A percentile compares a stretch with the other conserved stretches of the same genome.
These are phyloP conservation scores for Zelostemma sp. DNA, from an alignment of 1,140 invertebrate species.

Conservation along the genomic window DNA sequence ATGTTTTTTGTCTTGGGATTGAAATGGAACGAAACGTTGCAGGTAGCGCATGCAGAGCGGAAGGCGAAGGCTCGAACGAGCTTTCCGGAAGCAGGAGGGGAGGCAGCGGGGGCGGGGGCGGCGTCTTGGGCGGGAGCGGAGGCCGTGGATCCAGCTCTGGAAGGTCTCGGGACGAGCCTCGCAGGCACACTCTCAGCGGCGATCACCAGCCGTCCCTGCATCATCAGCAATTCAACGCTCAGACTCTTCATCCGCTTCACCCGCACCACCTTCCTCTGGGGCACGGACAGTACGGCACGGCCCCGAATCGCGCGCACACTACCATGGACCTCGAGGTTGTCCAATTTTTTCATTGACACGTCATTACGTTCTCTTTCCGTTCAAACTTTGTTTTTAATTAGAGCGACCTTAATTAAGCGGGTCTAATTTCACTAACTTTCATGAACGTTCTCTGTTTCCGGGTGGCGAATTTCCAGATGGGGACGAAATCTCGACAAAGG, in stretches of 20 bases:
- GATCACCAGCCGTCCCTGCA: conserved; percentile 72
- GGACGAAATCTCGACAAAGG: conserved; percentile 71
- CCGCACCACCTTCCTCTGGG: conserved; percentile 70
- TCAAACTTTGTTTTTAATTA: no score
- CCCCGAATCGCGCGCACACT: conserved; percentile 67
- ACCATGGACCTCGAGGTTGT: conserved; percentile 80
- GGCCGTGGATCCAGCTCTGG: conserved; percentile 66
- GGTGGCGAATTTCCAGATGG: conserved; percentile 69
- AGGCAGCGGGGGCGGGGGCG: conserved; percentile 47
- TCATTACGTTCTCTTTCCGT: no score
- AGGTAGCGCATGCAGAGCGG: conserved; percentile 63
- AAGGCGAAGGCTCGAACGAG: conserved; percentile 65
- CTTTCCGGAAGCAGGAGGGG: conserved; percentile 54
- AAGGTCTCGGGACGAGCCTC: conserved; percentile 75
- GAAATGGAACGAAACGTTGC: conserved; percentile 14
- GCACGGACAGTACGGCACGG: conserved; percentile 71
- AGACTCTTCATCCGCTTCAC: conserved; percentile 72
- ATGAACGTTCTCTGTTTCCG: no score
- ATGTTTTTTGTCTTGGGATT: background rate
- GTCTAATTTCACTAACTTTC: no score
- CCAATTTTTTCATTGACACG: background rate
- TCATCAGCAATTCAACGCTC: conserved; percentile 72
- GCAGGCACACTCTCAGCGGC: conserved; percentile 78
- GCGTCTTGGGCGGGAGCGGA: conserved; percentile 61
- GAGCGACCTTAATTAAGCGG: no score